Evolutionary conservation across 2,797 vertebrate genomes (phyloP).

Genomic region (Ambastaia sidthimunki): DNA sequence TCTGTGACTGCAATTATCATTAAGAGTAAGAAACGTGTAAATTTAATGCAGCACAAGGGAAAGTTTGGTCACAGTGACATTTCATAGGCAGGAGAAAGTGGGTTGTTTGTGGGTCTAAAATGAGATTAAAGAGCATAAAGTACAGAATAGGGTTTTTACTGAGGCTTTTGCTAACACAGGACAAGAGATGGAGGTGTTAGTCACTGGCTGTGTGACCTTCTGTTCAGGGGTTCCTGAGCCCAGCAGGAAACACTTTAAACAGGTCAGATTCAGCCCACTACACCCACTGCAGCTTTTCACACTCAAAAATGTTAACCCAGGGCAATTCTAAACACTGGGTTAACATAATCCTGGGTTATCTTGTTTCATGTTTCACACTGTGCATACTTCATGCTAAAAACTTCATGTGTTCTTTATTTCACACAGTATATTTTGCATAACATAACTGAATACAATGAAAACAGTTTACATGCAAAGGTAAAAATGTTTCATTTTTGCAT

Average conservation of each 20-base stretch:
- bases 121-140: neutral
- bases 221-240: slow-evolving; percentile 67
- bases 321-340: too few species aligned
- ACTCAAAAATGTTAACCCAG: neutral
- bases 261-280: slow-evolving; percentile 58
- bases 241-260: slow-evolving; percentile 62
- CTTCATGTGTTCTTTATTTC: too few species aligned
- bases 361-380: too few species aligned
- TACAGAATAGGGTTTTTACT: neutral
- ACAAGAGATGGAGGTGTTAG: slow-evolving; percentile 53
- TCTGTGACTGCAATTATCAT: neutral
- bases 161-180: slow-evolving; percentile 5
- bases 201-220: slow-evolving; percentile 68
- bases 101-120: slow-evolving; percentile 35
- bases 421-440: too few species aligned
- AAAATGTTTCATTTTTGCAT: too few species aligned
- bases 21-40: neutral
- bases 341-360: too few species aligned
- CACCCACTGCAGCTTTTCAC: neutral
- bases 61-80: neutral
- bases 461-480: too few species aligned
- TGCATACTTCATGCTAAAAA: too few species aligned
- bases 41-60: slow-evolving; percentile 8
- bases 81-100: neutral
- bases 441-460: too few species aligned